These are phyloP conservation scores for Lasius fuliginosus DNA, from an alignment of 2,888 invertebrate species.

Conservation along the genomic window DNA sequence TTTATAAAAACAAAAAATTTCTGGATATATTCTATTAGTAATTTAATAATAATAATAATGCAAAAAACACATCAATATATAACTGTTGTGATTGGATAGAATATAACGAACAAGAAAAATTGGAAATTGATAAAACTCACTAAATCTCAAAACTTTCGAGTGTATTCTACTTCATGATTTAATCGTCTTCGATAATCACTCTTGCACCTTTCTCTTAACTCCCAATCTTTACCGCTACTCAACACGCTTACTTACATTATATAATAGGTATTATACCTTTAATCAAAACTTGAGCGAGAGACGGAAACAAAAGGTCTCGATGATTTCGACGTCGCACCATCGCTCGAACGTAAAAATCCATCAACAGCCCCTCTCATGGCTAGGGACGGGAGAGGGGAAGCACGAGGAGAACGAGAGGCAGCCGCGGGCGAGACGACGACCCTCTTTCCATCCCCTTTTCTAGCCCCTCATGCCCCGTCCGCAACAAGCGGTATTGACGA, in stretches of 20 bases:
- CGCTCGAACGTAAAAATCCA: conserved; percentile 79
- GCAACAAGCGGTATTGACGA: conserved; percentile 85
- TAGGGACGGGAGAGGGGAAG: conserved; percentile 59
- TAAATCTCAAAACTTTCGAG: conserved; percentile 11
- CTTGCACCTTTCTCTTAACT: not conserved
- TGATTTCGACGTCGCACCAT: conserved; percentile 72
- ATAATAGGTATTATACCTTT: no score
- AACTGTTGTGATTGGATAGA: not conserved
- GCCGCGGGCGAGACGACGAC: conserved; percentile 82
- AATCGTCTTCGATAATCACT: conserved; percentile 14
- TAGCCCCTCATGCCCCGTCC: conserved; percentile 73
- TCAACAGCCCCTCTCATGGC: conserved; percentile 77
- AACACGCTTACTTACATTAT: conserved; percentile 44
- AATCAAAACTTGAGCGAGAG: conserved; percentile 48
- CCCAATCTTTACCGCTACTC: not conserved
- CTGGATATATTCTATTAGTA: not conserved
- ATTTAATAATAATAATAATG: not conserved
- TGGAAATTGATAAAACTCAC: conserved; percentile 22
- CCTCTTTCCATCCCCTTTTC: conserved; percentile 52
- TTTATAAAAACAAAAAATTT: not conserved
- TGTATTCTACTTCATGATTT: not conserved
- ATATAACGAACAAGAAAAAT: not conserved
- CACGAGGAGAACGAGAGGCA: conserved; percentile 71
- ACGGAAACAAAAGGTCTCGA: conserved; percentile 68
- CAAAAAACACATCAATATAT: not conserved